Conservation (phyloP, 2,888 invertebrate genomes). For the Venusia cambrica region DNA sequence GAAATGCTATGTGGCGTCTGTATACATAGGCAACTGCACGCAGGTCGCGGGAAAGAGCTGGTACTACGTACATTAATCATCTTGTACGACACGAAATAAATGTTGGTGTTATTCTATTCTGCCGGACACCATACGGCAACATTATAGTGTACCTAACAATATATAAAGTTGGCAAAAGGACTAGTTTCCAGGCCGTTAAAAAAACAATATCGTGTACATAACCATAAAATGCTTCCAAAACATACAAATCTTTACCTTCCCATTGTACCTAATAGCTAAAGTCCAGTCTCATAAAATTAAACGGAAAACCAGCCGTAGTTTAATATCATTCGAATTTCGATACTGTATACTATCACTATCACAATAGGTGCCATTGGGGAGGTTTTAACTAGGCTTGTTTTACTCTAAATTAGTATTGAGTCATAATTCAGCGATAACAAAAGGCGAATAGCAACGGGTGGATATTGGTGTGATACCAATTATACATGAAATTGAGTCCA, state of each 20-base stretch:
- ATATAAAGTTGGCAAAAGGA: too few species aligned
- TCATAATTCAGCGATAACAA: constrained; percentile 65
- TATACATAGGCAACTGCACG: too few species aligned
- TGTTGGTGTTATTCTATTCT: too few species aligned
- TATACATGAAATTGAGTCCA: constrained; percentile 62
- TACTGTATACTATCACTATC: constrained; percentile 18
- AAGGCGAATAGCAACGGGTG: constrained; percentile 52
- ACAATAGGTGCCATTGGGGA: constrained; percentile 37
- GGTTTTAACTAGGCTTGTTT: constrained; percentile 43
- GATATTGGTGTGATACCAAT: constrained; percentile 66
- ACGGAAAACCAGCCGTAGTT: constrained; percentile 7
- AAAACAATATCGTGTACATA: background rate
- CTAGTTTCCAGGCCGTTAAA: too few species aligned
- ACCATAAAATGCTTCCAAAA: background rate
- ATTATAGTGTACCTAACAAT: too few species aligned
- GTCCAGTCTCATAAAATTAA: constrained; percentile 10
- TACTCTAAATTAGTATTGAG: constrained; percentile 59
- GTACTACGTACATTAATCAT: too few species aligned
- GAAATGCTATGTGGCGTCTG: too few species aligned
- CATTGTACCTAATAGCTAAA: constrained; percentile 3
- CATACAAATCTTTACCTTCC: too few species aligned
- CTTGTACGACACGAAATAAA: too few species aligned
- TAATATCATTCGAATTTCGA: constrained; percentile 8
- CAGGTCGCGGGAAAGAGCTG: too few species aligned
- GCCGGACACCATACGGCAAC: too few species aligned